Percentiles rank a stretch among this genome's conserved stretches.
These are phyloP conservation scores for Chrysina gloriosa DNA, from an alignment of 2,888 invertebrate species.

Conservation along the genomic window DNA sequence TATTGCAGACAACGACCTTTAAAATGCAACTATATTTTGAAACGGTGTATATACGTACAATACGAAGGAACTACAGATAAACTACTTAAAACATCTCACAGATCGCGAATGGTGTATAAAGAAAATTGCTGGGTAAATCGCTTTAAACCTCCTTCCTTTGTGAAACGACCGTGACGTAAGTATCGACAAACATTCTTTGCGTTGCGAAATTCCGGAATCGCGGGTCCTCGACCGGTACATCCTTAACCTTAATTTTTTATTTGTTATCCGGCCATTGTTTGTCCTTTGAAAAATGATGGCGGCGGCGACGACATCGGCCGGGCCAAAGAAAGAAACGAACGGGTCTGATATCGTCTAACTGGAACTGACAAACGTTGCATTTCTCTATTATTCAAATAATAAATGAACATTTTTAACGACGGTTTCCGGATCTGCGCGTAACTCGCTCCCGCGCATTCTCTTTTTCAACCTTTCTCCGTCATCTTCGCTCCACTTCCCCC, in stretches of 20 bases:
- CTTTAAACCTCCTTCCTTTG: too few relatives aligned
- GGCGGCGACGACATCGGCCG: conserved; percentile 13
- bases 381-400: conserved; percentile 44
- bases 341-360: conserved; percentile 42
- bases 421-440: conserved; percentile 35
- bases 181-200: conserved; percentile 38
- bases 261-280: conserved; percentile 43
- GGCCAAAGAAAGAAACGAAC: conserved; percentile 34
- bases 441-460: not conserved
- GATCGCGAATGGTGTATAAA: too few relatives aligned
- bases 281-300: conserved; percentile 44
- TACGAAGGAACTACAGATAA: too few relatives aligned
- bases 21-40: too few relatives aligned
- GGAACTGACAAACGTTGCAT: conserved; percentile 44
- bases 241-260: conserved; percentile 43
- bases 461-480: conserved; percentile 3
- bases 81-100: too few relatives aligned
- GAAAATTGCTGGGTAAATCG: too few relatives aligned
- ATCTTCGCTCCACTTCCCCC: not conserved
- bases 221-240: conserved; percentile 12
- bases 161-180: too few relatives aligned
- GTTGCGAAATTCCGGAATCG: not conserved
- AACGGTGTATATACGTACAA: too few relatives aligned
- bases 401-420: conserved; percentile 45
- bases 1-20: too few relatives aligned